phyloP scores from a whole-genome alignment of 2,113 vertebrate genomes.

The Chaetorhynchus papuensis region DNA sequence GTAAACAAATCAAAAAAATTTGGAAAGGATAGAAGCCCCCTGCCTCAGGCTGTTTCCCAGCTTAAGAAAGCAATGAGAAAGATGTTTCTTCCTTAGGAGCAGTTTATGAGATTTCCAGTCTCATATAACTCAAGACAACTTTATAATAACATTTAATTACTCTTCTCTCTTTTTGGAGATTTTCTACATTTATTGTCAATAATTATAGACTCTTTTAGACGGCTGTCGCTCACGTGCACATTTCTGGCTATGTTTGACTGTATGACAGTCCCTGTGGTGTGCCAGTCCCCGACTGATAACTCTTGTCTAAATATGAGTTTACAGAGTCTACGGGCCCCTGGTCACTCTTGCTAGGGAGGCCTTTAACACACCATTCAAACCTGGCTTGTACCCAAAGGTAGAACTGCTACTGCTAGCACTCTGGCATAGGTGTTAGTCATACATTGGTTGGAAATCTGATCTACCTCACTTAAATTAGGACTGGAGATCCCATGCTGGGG shows the following conservation, averaged over 20 bases:
- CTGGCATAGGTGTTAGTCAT: not conserved
- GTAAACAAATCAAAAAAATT: not conserved
- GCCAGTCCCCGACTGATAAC: not conserved
- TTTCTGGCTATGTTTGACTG: not conserved
- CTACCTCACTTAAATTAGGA: not conserved
- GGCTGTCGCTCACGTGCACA: accelerated
- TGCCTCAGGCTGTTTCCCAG: not conserved
- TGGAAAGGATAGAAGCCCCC: not conserved
- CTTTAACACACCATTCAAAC: not conserved
- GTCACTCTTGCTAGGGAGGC: not conserved
- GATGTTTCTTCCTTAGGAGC: not conserved
- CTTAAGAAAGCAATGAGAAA: not conserved
- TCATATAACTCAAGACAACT: not conserved
- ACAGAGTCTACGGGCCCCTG: not conserved
- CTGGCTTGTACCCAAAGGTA: not conserved
- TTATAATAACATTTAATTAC: not conserved
- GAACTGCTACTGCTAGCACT: not conserved
- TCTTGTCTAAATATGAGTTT: not conserved
- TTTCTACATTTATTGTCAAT: not conserved
- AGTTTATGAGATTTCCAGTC: not conserved
- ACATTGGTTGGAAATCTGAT: not conserved
- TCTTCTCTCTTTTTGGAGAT: not conserved
- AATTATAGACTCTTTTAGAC: not conserved
- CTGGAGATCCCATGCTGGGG: not conserved
- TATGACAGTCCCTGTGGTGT: not conserved